Conservation (phyloP, 2,797 vertebrate species). For the Clangula hyemalis region DNA sequence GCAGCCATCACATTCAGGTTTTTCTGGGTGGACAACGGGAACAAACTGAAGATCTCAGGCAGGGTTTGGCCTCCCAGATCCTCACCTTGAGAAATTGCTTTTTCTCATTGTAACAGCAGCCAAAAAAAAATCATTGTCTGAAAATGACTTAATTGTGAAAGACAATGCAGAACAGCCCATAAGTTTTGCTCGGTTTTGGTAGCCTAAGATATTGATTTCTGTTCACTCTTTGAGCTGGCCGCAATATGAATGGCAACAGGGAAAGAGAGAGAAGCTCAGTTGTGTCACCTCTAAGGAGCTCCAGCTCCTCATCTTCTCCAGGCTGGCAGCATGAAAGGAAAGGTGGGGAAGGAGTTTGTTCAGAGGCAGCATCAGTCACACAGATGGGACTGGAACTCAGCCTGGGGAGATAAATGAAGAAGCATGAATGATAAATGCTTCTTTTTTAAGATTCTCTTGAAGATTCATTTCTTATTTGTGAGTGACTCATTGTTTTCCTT, state of each 20-base stretch:
- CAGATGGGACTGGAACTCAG: not conserved
- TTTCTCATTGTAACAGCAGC: not conserved
- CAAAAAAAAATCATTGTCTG: not conserved
- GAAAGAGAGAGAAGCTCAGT: not conserved
- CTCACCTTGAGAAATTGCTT: not conserved
- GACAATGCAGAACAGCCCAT: not conserved
- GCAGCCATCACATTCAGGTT: not conserved
- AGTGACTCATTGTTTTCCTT: conserved; percentile 57
- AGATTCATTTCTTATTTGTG: not conserved
- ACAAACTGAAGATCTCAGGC: not conserved
- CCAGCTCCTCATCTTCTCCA: not conserved
- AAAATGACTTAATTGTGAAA: conserved; percentile 13
- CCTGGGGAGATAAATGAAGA: conserved; percentile 27
- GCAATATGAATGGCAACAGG: not conserved
- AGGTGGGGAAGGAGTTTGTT: not conserved
- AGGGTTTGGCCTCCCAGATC: not conserved
- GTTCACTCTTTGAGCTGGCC: not conserved
- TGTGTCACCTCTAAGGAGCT: not conserved
- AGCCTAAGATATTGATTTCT: not conserved
- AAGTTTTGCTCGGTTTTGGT: conserved; percentile 1
- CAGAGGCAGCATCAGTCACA: conserved; percentile 18
- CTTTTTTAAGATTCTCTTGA: conserved; percentile 7
- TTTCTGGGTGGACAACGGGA: not conserved
- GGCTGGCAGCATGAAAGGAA: not conserved
- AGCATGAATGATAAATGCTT: conserved; percentile 38